These are phyloP conservation scores for Dreissena polymorpha DNA, from an alignment of 1,140 invertebrate genomes.

Conservation along the genomic window DNA sequence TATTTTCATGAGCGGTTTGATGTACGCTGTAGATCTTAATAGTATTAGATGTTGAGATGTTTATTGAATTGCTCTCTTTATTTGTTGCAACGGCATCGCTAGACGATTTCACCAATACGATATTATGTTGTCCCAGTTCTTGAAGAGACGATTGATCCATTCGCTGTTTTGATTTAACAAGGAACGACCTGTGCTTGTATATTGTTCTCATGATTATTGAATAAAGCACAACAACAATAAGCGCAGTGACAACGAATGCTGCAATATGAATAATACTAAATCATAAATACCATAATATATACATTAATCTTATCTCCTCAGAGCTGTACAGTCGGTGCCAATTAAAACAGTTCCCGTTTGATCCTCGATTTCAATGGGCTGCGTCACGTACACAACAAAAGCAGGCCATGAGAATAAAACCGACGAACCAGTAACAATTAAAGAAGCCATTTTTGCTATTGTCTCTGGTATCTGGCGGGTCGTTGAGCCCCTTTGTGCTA, in stretches of 20 bases:
- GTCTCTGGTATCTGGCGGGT: too few species aligned
- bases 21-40: too few species aligned
- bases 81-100: too few species aligned
- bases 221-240: not conserved
- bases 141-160: too few species aligned
- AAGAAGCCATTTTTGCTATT: too few species aligned
- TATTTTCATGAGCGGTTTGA: too few species aligned
- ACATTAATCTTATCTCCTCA: not conserved
- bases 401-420: slow-evolving; percentile 21
- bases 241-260: not conserved
- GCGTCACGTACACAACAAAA: slow-evolving; percentile 6
- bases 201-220: not conserved
- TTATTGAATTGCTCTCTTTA: too few species aligned
- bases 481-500: too few species aligned
- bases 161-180: not conserved
- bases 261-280: not conserved
- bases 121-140: too few species aligned
- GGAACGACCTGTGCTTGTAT: not conserved
- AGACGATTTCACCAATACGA: too few species aligned
- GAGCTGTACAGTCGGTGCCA: slow-evolving; percentile 6
- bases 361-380: not conserved
- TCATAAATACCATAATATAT: not conserved
- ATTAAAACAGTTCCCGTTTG: not conserved
- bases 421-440: not conserved
- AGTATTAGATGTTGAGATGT: too few species aligned